Conservation (phyloP, 2,888 invertebrate genomes). For the Gryllus longicercus region DNA sequence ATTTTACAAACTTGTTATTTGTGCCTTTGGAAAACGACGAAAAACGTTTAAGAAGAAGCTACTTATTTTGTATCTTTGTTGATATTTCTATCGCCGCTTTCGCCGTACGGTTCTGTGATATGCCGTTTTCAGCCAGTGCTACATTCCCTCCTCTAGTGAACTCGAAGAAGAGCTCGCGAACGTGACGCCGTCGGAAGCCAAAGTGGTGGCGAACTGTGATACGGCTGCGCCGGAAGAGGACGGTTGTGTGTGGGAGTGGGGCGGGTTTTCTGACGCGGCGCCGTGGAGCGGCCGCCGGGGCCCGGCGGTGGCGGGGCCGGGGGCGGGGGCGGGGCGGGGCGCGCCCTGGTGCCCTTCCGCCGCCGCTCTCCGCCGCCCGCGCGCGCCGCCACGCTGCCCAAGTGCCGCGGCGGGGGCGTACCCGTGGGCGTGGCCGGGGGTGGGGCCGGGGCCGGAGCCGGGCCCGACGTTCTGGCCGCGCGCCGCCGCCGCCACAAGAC, state of each 20-base stretch:
- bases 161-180: no score
- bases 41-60: no score
- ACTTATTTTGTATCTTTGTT: no score
- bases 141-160: no score
- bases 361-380: constrained; percentile 26
- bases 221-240: no score
- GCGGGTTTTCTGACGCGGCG: background rate
- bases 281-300: constrained; percentile 21
- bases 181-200: no score
- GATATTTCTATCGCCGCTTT: no score
- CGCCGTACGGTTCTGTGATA: no score
- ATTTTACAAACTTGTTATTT: no score
- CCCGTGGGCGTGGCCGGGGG: constrained; percentile 22
- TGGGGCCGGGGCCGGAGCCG: constrained; percentile 27
- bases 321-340: constrained; percentile 26
- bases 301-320: constrained; percentile 23
- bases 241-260: background rate
- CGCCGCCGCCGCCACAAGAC: constrained; percentile 72
- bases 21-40: no score
- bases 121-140: no score
- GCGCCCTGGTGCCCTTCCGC: constrained; percentile 25
- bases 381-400: constrained; percentile 24
- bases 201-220: no score
- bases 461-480: constrained; percentile 52
- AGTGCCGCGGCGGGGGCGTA: constrained; percentile 20